These are phyloP conservation scores for Anthopleura sola DNA, from an alignment of 64 coral and sea anemone species.

Conservation along the genomic window DNA sequence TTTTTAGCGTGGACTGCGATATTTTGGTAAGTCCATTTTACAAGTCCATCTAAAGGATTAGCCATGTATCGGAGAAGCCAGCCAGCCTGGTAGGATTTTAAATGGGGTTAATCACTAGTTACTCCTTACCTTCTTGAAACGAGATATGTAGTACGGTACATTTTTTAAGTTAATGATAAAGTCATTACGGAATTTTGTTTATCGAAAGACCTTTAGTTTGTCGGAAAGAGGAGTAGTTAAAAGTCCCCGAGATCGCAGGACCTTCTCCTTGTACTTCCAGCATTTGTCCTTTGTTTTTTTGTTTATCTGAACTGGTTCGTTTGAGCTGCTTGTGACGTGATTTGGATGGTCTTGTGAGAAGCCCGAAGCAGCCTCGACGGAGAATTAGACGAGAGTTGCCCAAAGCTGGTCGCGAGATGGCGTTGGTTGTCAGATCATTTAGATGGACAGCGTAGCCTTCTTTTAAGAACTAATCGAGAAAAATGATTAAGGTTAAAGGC, in stretches of 20 bases:
- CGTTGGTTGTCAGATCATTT: slow-evolving; percentile 53
- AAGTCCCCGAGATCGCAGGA: slow-evolving; percentile 46
- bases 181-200: slow-evolving; percentile 24
- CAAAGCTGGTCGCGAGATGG: slow-evolving; percentile 56
- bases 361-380: slow-evolving; percentile 81
- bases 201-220: slow-evolving; percentile 58
- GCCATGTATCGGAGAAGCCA: too few relatives aligned
- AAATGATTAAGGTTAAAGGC: not conserved
- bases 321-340: slow-evolving; percentile 64
- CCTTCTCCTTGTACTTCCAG: slow-evolving; percentile 31
- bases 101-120: not conserved
- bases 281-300: slow-evolving; percentile 1
- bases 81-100: not conserved
- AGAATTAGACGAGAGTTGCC: slow-evolving; percentile 87
- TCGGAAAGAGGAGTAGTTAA: slow-evolving; percentile 82
- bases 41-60: too few relatives aligned
- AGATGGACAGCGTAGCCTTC: slow-evolving; percentile 95
- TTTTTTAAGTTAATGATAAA: not conserved
- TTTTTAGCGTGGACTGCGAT: too few relatives aligned
- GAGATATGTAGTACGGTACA: not conserved
- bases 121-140: not conserved
- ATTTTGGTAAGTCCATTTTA: too few relatives aligned
- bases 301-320: slow-evolving; percentile 70
- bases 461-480: slow-evolving; percentile 58
- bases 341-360: slow-evolving; percentile 58